Conservation (phyloP, 2,888 invertebrate genomes). For the Agrochola macilenta region DNA sequence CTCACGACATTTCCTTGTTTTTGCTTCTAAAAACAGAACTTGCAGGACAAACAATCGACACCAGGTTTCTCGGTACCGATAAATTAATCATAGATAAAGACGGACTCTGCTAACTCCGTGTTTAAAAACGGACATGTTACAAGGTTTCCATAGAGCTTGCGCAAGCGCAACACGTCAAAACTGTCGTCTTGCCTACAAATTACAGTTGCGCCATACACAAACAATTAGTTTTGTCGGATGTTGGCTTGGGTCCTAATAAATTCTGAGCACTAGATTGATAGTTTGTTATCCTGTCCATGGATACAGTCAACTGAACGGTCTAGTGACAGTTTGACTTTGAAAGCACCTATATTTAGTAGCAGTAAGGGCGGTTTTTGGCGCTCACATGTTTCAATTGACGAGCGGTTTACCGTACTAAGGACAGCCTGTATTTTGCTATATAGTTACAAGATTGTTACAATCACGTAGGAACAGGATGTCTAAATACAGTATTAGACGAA, state of each 20-base stretch:
- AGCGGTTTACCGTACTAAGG: background rate
- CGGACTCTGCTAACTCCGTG: slow-evolving; percentile 1
- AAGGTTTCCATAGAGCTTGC: slow-evolving; percentile 44
- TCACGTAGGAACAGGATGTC: background rate
- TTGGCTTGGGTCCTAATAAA: slow-evolving; percentile 12
- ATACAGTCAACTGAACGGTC: background rate
- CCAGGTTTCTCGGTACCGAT: slow-evolving; percentile 26
- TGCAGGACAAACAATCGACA: background rate
- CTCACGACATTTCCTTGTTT: slow-evolving; percentile 16
- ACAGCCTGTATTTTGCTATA: background rate
- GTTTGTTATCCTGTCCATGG: slow-evolving; percentile 31
- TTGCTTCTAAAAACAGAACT: slow-evolving; percentile 4
- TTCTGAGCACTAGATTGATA: slow-evolving; percentile 37
- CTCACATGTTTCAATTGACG: background rate
- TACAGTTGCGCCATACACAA: slow-evolving; percentile 43
- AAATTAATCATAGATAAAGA: slow-evolving; percentile 35
- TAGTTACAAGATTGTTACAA: background rate
- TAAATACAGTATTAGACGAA: background rate
- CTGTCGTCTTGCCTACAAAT: slow-evolving; percentile 59
- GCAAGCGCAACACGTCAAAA: slow-evolving; percentile 53
- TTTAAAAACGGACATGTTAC: slow-evolving; percentile 31
- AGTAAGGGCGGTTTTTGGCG: background rate
- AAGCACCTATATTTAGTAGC: background rate
- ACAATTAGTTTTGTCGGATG: slow-evolving; percentile 17
- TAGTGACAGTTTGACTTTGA: background rate